These are phyloP conservation scores for Rhorus exstirpatorius DNA, from an alignment of 2,888 invertebrate genomes.

Conservation along the genomic window DNA sequence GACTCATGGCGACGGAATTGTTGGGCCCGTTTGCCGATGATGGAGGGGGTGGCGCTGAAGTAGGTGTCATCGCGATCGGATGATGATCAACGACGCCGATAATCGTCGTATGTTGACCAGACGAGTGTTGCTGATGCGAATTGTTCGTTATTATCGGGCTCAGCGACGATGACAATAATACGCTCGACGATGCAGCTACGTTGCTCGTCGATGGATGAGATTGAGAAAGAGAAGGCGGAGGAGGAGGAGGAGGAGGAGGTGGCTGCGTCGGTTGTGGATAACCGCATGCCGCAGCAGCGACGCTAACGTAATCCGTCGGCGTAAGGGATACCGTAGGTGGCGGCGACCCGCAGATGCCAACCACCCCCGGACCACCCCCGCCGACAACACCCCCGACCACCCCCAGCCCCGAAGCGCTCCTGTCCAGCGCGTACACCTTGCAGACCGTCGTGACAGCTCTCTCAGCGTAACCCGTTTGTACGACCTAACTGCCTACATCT, in stretches of 20 bases:
- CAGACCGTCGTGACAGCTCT: slow-evolving; percentile 82
- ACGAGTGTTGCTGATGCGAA: slow-evolving; percentile 60
- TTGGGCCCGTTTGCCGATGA: slow-evolving; percentile 82
- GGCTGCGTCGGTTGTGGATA: slow-evolving; percentile 75
- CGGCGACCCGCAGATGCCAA: slow-evolving; percentile 82
- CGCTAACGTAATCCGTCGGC: slow-evolving; percentile 87
- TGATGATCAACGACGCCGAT: slow-evolving; percentile 63
- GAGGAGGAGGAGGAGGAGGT: slow-evolving; percentile 86
- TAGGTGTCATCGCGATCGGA: slow-evolving; percentile 81
- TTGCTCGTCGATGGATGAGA: slow-evolving; percentile 71
- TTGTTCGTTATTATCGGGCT: slow-evolving; percentile 57
- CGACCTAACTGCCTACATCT: slow-evolving; percentile 85
- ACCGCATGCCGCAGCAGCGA: slow-evolving; percentile 82
- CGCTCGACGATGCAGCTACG: slow-evolving; percentile 45
- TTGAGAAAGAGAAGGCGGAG: slow-evolving; percentile 85
- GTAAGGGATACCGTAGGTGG: slow-evolving; percentile 81
- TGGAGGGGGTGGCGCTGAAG: slow-evolving; percentile 83
- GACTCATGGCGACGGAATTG: slow-evolving; percentile 90
- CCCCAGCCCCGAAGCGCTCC: slow-evolving; percentile 84
- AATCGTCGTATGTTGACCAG: slow-evolving; percentile 59
- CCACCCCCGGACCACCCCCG: slow-evolving; percentile 78
- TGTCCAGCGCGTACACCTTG: slow-evolving; percentile 86
- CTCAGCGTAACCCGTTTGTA: slow-evolving; percentile 77
- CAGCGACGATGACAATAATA: slow-evolving; percentile 46
- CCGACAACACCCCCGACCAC: slow-evolving; percentile 82